A percentile compares a stretch with the other conserved stretches of the same genome.
phyloP scores from a whole-genome alignment of 2,888 invertebrate species.

The Asteroscopus sphinx region DNA sequence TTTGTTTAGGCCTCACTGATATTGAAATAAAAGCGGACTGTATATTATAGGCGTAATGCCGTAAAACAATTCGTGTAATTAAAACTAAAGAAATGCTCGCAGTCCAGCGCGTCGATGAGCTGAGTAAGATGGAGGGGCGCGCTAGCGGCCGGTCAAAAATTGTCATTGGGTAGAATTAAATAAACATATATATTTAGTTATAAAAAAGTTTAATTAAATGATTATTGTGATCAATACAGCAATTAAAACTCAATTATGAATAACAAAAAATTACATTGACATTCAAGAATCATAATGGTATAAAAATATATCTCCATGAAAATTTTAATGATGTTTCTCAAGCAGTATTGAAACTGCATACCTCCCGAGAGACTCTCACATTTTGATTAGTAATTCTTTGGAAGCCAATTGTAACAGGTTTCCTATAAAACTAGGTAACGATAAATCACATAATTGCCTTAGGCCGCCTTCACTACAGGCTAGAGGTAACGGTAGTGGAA shows the following conservation, averaged over 20 bases:
- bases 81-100: too few relatives aligned
- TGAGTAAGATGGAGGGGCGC: too few relatives aligned
- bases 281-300: constrained; percentile 26
- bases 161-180: too few relatives aligned
- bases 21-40: too few relatives aligned
- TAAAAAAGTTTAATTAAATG: constrained; percentile 6
- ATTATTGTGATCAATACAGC: constrained; percentile 2
- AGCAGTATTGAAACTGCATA: not conserved
- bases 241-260: constrained; percentile 13
- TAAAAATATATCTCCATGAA: constrained; percentile 18
- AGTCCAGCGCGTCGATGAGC: too few relatives aligned
- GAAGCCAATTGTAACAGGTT: constrained; percentile 1
- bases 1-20: too few relatives aligned
- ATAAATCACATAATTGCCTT: constrained; percentile 28
- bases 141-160: too few relatives aligned
- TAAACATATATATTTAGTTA: not conserved
- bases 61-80: too few relatives aligned
- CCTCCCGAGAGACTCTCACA: constrained; percentile 12
- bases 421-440: constrained; percentile 41
- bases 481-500: not conserved
- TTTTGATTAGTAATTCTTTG: not conserved
- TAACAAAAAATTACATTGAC: constrained; percentile 12
- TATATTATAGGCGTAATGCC: too few relatives aligned
- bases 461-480: not conserved
- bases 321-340: not conserved